Evolutionary conservation across 2,113 vertebrate species (phyloP).

Genomic region (Ochotona curzoniae): DNA sequence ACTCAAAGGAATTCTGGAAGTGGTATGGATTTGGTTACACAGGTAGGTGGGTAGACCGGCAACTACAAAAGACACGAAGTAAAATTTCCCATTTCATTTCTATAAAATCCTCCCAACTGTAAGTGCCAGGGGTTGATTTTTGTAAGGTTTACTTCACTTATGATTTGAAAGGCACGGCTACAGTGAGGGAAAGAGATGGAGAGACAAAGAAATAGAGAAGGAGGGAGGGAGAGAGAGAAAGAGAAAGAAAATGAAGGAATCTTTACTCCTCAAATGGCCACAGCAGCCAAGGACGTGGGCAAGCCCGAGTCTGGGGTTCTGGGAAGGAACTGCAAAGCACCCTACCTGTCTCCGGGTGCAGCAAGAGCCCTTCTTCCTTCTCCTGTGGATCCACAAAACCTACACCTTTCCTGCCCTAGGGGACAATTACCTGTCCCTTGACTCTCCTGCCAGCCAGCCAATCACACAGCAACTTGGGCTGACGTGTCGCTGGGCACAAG

Average conservation of each 20-base stretch:
- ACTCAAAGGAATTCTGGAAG: not conserved
- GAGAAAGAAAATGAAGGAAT: too few relatives aligned
- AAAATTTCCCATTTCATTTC: not conserved
- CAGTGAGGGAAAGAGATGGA: too few relatives aligned
- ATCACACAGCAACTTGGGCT: not conserved
- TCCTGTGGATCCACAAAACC: not conserved
- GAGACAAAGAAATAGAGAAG: too few relatives aligned
- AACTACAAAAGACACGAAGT: not conserved
- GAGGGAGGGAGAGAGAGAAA: too few relatives aligned
- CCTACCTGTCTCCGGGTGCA: too few relatives aligned
- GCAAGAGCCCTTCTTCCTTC: fast-evolving
- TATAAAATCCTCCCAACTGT: too few relatives aligned
- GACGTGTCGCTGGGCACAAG: not conserved
- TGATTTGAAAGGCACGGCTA: too few relatives aligned
- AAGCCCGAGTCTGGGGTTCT: too few relatives aligned
- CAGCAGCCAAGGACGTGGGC: too few relatives aligned
- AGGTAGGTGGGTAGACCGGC: not conserved
- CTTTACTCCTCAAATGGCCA: too few relatives aligned
- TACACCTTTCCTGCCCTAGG: not conserved
- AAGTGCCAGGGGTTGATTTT: too few relatives aligned
- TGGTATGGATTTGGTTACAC: not conserved
- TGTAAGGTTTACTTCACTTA: too few relatives aligned
- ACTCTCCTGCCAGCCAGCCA: not conserved
- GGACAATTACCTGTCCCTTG: not conserved
- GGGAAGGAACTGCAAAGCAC: not conserved